phyloP scores from a whole-genome alignment of 1,140 invertebrate species.

The Xylocopa sonorina region DNA sequence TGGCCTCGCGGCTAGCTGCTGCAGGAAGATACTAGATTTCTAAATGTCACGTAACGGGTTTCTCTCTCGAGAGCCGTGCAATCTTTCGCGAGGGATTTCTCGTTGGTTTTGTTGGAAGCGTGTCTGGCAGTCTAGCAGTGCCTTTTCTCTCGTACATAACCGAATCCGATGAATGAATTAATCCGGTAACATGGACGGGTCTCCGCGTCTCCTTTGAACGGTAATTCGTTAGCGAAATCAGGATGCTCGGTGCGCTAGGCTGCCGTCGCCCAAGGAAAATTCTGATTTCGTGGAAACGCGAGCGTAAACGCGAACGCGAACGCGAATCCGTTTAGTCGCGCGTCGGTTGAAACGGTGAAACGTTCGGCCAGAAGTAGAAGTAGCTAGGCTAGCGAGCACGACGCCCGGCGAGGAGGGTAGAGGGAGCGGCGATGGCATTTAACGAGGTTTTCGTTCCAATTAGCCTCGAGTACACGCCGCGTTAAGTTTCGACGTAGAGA shows the following conservation, averaged over 20 bases:
- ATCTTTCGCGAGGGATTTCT: background rate
- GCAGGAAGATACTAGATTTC: background rate
- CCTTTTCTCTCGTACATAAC: no score
- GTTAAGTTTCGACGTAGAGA: conserved; percentile 60
- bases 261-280: background rate
- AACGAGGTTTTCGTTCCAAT: conserved; percentile 72
- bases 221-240: conserved; percentile 28
- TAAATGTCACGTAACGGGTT: conserved; percentile 29
- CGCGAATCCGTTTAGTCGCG: conserved; percentile 38
- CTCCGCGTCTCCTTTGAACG: conserved; percentile 3
- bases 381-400: conserved; percentile 11
- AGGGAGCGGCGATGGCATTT: no score
- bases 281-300: conserved; percentile 10
- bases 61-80: background rate
- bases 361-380: conserved; percentile 13
- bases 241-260: background rate
- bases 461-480: conserved; percentile 69
- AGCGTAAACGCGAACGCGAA: conserved; percentile 28
- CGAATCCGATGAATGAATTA: conserved; percentile 20
- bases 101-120: background rate
- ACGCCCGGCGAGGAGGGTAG: background rate
- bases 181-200: background rate
- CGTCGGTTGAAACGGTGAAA: conserved; percentile 10
- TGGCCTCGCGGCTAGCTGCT: background rate
- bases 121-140: no score